Evolutionary conservation across 1,140 invertebrate genomes (phyloP).

Genomic region (Caligus rogercresseyi): DNA sequence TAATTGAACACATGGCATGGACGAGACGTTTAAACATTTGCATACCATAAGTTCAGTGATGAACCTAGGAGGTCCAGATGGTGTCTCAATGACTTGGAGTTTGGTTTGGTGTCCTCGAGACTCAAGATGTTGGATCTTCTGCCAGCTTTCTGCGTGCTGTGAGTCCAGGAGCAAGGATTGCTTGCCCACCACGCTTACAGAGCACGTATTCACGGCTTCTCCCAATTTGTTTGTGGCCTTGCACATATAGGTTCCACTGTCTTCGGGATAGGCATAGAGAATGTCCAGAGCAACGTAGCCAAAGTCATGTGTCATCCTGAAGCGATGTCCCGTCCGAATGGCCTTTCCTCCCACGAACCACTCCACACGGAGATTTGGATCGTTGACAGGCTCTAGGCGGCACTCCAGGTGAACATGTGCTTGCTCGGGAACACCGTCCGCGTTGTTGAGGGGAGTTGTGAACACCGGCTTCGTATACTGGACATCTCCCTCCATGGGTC

Average conservation of each 20-base stretch:
- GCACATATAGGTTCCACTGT: conserved; percentile 34
- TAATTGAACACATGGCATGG: background rate
- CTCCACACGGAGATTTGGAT: conserved; percentile 80
- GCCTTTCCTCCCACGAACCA: conserved; percentile 79
- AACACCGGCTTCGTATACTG: conserved; percentile 65
- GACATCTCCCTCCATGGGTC: conserved; percentile 51
- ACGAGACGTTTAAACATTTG: conserved; percentile 17
- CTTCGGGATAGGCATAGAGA: conserved; percentile 33
- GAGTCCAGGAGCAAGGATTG: conserved; percentile 53
- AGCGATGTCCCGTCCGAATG: conserved; percentile 41
- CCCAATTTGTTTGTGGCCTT: conserved; percentile 31
- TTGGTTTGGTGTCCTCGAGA: conserved; percentile 54
- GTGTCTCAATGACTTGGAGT: conserved; percentile 58
- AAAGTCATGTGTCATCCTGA: conserved; percentile 43
- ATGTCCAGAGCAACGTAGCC: conserved; percentile 39
- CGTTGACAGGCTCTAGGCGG: conserved; percentile 82
- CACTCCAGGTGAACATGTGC: conserved; percentile 87
- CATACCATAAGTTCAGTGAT: conserved; percentile 48
- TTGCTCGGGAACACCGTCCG: conserved; percentile 70
- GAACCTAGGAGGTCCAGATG: conserved; percentile 55
- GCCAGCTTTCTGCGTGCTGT: conserved; percentile 75
- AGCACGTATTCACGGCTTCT: conserved; percentile 58
- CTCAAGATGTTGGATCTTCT: conserved; percentile 75
- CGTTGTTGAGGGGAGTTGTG: conserved; percentile 56
- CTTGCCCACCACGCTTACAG: conserved; percentile 59